Evolutionary conservation across 2,888 invertebrate species (phyloP).

Genomic region (Bedellia somnulentella): DNA sequence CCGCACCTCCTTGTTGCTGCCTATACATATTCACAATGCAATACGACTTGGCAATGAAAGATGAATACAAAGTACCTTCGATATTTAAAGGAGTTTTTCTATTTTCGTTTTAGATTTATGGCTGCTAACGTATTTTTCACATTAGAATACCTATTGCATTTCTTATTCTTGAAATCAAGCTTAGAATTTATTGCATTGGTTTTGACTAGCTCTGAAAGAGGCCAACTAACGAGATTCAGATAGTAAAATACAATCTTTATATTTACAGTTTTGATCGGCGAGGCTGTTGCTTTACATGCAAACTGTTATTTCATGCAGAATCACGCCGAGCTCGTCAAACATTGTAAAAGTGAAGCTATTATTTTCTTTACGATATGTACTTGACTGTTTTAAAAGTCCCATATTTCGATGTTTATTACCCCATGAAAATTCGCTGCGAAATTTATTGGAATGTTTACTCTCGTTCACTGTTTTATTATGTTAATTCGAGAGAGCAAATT

Average conservation of each 20-base stretch:
- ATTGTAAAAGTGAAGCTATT: conserved; percentile 12
- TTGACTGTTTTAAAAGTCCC: conserved; percentile 26
- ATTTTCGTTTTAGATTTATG: no score
- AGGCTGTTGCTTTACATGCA: no score
- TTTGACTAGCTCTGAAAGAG: no score
- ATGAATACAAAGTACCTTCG: conserved; percentile 10
- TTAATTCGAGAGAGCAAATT: conserved; percentile 26
- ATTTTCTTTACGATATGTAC: conserved; percentile 16
- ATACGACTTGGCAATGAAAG: conserved; percentile 27
- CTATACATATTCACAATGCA: conserved; percentile 36
- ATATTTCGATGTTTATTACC: conserved; percentile 20
- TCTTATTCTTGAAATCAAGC: no score
- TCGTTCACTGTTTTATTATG: conserved; percentile 18
- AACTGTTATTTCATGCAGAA: conserved; percentile 5
- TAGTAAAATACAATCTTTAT: no score
- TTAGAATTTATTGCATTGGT: no score
- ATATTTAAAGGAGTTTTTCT: neutral
- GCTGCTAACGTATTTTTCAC: no score
- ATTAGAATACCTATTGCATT: no score
- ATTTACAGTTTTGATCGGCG: no score
- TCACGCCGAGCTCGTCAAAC: conserved; percentile 6
- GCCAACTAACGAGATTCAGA: no score
- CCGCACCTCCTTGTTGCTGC: conserved; percentile 30
- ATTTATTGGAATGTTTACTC: conserved; percentile 14
- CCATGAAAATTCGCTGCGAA: conserved; percentile 18